Conservation (phyloP, 2,113 vertebrate species). For the Petroica traversi region DNA sequence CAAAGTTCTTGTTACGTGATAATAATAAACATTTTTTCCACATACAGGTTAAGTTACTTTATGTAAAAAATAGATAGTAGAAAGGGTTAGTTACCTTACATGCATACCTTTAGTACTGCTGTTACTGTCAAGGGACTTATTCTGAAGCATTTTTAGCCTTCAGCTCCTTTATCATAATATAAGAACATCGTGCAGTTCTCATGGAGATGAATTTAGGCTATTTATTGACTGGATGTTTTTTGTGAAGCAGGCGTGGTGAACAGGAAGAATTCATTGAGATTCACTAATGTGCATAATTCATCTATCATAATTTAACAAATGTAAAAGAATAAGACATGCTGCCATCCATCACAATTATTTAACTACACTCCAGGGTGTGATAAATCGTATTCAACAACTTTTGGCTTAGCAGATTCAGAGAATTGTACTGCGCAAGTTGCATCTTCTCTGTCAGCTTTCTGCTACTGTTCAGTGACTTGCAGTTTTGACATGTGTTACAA, state of each 20-base stretch:
- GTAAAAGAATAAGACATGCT: conserved; percentile 76
- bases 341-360: conserved; percentile 81
- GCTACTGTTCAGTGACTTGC: conserved; percentile 36
- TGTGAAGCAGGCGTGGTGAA: conserved; percentile 72
- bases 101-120: not conserved
- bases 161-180: conserved; percentile 78
- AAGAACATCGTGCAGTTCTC: conserved; percentile 59
- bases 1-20: not conserved
- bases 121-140: not conserved
- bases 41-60: not conserved
- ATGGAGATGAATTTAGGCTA: conserved; percentile 78
- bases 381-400: conserved; percentile 79
- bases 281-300: conserved; percentile 75
- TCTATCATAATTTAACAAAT: conserved; percentile 85
- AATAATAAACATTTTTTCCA: not conserved
- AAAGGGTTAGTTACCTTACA: not conserved
- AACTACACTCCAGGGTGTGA: conserved; percentile 73
- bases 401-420: conserved; percentile 56
- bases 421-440: conserved; percentile 7
- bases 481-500: conserved; percentile 54
- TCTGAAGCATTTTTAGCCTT: conserved; percentile 55
- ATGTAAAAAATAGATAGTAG: not conserved
- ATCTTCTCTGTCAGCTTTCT: conserved; percentile 27
- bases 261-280: conserved; percentile 68
- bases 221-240: conserved; percentile 76